Evolutionary conservation across 1,140 invertebrate species (phyloP), one percentile per base, ranked within the genome.

Genomic region (Trichonephila inaurata): DNA sequence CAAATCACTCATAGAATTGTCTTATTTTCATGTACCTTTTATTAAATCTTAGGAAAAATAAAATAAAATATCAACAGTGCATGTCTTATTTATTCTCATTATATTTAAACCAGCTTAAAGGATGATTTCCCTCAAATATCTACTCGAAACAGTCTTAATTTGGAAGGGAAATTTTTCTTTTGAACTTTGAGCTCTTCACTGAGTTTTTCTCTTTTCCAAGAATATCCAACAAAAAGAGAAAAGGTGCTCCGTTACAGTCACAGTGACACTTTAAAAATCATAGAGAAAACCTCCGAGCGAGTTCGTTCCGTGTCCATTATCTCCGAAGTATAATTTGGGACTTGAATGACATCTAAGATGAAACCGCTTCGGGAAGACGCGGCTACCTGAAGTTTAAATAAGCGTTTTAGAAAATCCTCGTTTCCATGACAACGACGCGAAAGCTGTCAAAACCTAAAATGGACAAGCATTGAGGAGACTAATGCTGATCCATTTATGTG

Each of bases 151-250:
- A 10, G 0, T 1, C 51, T 51, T 51, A 51, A 51, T 51, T 51
- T 51, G 51, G 5, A 1, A 51, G 51, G 10, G 51, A 51, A 51
- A 51, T 5, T 51, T 12, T 51, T 51, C 2, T 51, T 51, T 51
- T 12, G 7, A 51, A 51, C 51, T 51, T 51, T 51, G 10, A 51
- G 10, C 51, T 51, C 51, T 10, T 51, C 51, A 7, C 7, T 5
- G 5, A 10, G 7, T 12, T 51, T 51, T 51, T 51, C 10, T 51
- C 51, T 51, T 51, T 12, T 51, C 51, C 4, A 12, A 51, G 7
- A 51, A 51, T 51, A 12, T 51, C 99, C 99, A 40, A 99, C 99
- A 96, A 98, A 28, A 99, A 99, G 96, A 97, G 82, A 2, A 24
- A 2, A 51, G 51, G 51, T 16, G 10, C 61, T n/a, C 28, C 40